phyloP scores from a whole-genome alignment of 2,797 vertebrate genomes.

The Crenuchus spilurus region DNA sequence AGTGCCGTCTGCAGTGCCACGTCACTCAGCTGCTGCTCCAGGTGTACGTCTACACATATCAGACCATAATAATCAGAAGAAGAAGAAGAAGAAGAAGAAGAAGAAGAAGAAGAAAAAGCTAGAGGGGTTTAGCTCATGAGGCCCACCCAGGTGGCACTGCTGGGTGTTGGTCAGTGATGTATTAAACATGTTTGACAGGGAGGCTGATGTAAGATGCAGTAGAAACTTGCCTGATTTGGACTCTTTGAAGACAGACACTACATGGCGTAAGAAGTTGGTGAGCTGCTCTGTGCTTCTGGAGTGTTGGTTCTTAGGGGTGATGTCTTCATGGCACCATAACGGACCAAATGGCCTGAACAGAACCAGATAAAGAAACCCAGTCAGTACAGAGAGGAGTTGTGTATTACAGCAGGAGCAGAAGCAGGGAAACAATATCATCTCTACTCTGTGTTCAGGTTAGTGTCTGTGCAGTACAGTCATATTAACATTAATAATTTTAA shows the following conservation, averaged over 20 bases:
- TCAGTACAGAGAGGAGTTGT: no score
- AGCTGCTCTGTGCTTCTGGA: conserved; percentile 95
- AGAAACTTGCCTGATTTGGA: conserved; percentile 87
- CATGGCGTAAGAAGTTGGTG: conserved; percentile 92
- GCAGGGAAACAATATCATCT: no score
- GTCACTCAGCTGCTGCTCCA: conserved; percentile 97
- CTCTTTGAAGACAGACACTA: conserved; percentile 95
- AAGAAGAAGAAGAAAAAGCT: no score
- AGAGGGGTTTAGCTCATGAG: no score
- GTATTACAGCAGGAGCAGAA: background rate
- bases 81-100: no score
- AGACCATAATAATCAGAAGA: no score
- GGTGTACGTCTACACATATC: conserved; percentile 86
- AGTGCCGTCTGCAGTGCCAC: conserved; percentile 95
- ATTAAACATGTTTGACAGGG: no score
- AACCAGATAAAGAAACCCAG: background rate
- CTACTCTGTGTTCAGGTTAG: no score
- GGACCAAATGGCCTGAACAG: conserved; percentile 89
- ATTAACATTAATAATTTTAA: no score
- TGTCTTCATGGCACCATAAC: conserved; percentile 98
- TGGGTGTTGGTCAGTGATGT: no score
- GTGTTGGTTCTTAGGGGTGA: conserved; percentile 96
- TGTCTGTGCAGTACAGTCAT: no score
- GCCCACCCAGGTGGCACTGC: no score
- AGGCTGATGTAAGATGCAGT: background rate